Evolutionary conservation across 1,140 invertebrate genomes (phyloP), one percentile per base, ranked within the genome.

Genomic region (Micrasema longulum): DNA sequence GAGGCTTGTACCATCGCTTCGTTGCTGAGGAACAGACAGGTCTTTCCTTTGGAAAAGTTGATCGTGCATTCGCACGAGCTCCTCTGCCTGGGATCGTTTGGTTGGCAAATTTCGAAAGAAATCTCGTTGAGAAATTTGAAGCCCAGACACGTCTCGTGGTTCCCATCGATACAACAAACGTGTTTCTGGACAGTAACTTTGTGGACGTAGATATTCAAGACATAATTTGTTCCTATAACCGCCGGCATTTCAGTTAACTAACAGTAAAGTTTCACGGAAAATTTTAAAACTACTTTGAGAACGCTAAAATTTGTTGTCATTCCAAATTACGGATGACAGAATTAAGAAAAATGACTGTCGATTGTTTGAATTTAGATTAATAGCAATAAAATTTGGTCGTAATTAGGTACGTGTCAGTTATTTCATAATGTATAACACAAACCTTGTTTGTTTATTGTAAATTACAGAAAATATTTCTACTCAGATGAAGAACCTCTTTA

Each of bases 81-180:
- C 6, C 11, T 31, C 23, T 11, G 22, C 12, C 41, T n/a, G 22
- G 43, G 41, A 20, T 64, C 43, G n/a, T 64, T 64, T 6, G 22
- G n/a, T n/a, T 47, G 41, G 11, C 18, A 47, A 0, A 64, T 7
- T n/a, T 64, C 60, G 20, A 64, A 64, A 2, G 41, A 18, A 11
- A 64, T 41, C 14, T 64, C n/a, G 12, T 47, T 41, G 5, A 64
- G 22, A 10, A 47, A 64, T 47, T 45, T 47, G 41, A 64, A 45
- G 14, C 22, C 26, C 23, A 64, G n/a, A 41, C 60, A 64, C 7
- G 60, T 64, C 47, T 64, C 60, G 60, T 64, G 60, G 7, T 64
- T 64, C 11, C 47, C 41, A 22, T 64, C 60, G 12, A 64, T 64
- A 23, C 60, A 64, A 14, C 60, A 64, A 31, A 64, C 23, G 10